phyloP scores from a whole-genome alignment of 2,113 vertebrate genomes.

The Dunckerocampus dactyliophorus region DNA sequence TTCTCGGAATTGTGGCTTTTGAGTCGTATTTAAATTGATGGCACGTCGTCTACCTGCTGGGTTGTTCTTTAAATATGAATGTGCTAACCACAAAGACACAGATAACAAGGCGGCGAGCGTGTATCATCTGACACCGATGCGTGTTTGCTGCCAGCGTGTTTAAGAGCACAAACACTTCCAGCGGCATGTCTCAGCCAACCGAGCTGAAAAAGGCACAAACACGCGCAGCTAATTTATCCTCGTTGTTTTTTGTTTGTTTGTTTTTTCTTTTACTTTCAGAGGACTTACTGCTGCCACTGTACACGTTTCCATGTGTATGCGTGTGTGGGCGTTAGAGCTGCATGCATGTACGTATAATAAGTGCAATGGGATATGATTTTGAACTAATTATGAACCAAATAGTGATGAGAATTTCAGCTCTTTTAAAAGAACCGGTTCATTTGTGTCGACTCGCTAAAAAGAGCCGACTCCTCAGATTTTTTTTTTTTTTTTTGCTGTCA shows the following conservation, averaged over 20 bases:
- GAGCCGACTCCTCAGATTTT: no score
- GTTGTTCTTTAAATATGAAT: background rate
- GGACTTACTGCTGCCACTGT: slow-evolving; percentile 2
- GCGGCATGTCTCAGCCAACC: background rate
- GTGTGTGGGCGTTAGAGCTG: slow-evolving; percentile 2
- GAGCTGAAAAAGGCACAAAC: slow-evolving; percentile 4
- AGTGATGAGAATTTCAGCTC: no score
- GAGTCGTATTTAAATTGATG: slow-evolving; percentile 14
- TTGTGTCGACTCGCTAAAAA: no score
- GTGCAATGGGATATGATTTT: background rate
- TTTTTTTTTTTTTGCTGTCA: no score
- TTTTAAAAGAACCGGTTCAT: no score
- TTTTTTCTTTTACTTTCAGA: background rate
- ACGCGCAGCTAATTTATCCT: slow-evolving; percentile 11
- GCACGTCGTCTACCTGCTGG: slow-evolving; percentile 23
- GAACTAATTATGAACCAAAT: no score
- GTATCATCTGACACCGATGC: background rate
- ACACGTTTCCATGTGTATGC: slow-evolving; percentile 1
- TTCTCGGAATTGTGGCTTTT: slow-evolving; percentile 9
- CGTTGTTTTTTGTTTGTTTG: slow-evolving; percentile 4
- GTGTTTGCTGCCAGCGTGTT: slow-evolving; percentile 3
- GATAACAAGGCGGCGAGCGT: background rate
- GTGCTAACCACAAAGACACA: background rate
- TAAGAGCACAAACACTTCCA: slow-evolving; percentile 6
- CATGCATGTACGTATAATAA: background rate